These are phyloP conservation scores for Psittacara wagleri DNA, from an alignment of 2,113 vertebrate species.

Conservation along the genomic window DNA sequence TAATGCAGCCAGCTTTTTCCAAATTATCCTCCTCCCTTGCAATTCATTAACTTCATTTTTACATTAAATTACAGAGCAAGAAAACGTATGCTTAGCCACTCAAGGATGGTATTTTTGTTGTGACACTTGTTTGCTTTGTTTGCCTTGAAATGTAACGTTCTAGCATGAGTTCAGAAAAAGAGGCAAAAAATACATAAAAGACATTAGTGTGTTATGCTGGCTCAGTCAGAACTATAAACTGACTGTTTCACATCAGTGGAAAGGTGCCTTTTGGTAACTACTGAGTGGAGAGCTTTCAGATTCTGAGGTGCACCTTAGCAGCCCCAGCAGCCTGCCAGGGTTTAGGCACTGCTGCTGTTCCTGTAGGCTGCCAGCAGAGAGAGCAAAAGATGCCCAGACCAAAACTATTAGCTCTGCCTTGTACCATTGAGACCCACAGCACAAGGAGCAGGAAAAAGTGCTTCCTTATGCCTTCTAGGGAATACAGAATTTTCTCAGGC, in stretches of 20 bases:
- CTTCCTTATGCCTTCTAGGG: background rate
- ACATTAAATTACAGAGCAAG: background rate
- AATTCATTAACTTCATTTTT: background rate
- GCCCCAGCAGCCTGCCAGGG: background rate
- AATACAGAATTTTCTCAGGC: background rate
- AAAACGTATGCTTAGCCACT: background rate
- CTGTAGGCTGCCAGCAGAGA: conserved; percentile 29
- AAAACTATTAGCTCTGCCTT: background rate
- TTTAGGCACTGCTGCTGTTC: background rate
- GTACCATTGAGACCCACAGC: background rate
- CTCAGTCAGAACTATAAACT: background rate
- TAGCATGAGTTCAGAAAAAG: background rate
- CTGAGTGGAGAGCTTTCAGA: background rate
- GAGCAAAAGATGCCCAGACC: conserved; percentile 11
- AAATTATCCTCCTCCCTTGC: background rate
- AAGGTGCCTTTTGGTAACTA: background rate
- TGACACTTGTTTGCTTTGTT: background rate
- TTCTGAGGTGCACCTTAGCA: rapidly evolving
- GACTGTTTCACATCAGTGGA: background rate
- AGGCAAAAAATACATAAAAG: background rate
- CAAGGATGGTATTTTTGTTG: background rate
- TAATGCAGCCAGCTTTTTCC: background rate
- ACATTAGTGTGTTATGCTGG: rapidly evolving
- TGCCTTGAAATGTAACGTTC: background rate
- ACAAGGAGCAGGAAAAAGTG: background rate